phyloP scores from a whole-genome alignment of 2,113 vertebrate genomes.

The Sapajus apella region DNA sequence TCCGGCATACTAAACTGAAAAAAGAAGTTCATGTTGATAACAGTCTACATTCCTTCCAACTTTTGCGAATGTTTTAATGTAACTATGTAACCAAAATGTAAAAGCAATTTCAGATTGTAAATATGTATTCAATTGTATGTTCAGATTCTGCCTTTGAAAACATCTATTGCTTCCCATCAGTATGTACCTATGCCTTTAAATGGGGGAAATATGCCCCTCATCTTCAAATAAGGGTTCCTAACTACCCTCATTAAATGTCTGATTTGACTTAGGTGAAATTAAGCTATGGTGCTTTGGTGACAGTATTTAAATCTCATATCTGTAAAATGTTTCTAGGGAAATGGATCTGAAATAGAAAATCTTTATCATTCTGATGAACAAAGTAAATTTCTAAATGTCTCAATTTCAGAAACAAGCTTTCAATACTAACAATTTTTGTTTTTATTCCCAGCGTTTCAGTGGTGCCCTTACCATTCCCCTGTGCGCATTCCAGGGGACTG shows the following conservation, averaged over 20 bases:
- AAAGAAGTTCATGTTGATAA: neutral
- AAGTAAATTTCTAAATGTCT: neutral
- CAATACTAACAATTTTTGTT: slow-evolving; percentile 9
- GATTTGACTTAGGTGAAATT: neutral
- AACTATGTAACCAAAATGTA: slow-evolving; percentile 1
- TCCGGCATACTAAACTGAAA: neutral
- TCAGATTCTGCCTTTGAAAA: neutral
- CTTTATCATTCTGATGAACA: neutral
- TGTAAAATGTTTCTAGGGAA: slow-evolving; percentile 27
- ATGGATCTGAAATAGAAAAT: neutral
- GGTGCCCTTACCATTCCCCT: slow-evolving; percentile 92
- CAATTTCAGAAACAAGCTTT: neutral
- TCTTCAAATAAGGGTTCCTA: neutral
- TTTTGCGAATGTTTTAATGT: neutral
- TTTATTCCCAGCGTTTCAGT: slow-evolving; percentile 86
- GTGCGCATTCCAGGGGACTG: slow-evolving; percentile 96
- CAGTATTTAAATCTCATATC: neutral
- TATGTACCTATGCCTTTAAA: neutral
- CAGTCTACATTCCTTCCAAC: slow-evolving; percentile 11
- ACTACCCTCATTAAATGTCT: neutral
- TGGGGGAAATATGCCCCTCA: neutral
- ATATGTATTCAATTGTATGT: neutral
- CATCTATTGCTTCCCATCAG: neutral
- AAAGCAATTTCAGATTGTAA: slow-evolving; percentile 4
- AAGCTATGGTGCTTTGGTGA: neutral